Evolutionary conservation across 2,797 vertebrate genomes (phyloP), one percentile per base, ranked within the genome.

Genomic region (Poeciliopsis presidionis): DNA sequence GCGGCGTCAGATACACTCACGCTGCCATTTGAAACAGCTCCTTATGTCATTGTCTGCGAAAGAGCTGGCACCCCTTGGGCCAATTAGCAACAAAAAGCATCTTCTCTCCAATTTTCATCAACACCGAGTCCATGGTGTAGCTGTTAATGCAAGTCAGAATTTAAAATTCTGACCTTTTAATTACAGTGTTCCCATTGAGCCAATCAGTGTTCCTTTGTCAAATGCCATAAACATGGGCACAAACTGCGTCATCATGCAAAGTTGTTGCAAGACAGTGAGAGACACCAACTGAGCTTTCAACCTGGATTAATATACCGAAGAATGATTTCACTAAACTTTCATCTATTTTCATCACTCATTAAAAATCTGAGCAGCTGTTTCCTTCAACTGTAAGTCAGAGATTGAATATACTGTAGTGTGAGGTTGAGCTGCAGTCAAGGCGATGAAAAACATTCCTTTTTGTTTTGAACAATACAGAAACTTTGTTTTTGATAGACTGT

Each of bases 121-220:
- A 84, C 89, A 76, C 72, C 41, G 70, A 88, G 75, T 87, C 85
- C 13, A 73, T 72, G 72, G 85, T 59, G 89, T 55, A 85, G 83
- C 86, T 86, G 86, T 90, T 75, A 74, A 79, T 81, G 74, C 63
- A 76, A 81, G 84, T 88, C 74, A 80, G 67, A 85, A 82, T 87
- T 67, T 77, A 59, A 81, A 83, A 88, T 86, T 86, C 84, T 89
- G 86, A 92, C 89, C 89, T 92, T 90, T 92, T 88, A 90, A 91
- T 91, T 86, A 80, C 73, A 76, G 77, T 30, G 47, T 81, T 84
- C 88, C 87, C 81, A 87, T 81, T 36, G 82, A 87, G 89, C 81
- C 82, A 91, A 88, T 90, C 88, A 91, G 83, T 57, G 69, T 84
- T 80, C 84, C 72, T 85, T 82, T 86, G 79, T 81, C 74, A 88